A percentile compares a stretch with the other conserved stretches of the same genome.
These are phyloP conservation scores for Cinara cedri DNA, from an alignment of 2,888 invertebrate genomes.

Conservation along the genomic window DNA sequence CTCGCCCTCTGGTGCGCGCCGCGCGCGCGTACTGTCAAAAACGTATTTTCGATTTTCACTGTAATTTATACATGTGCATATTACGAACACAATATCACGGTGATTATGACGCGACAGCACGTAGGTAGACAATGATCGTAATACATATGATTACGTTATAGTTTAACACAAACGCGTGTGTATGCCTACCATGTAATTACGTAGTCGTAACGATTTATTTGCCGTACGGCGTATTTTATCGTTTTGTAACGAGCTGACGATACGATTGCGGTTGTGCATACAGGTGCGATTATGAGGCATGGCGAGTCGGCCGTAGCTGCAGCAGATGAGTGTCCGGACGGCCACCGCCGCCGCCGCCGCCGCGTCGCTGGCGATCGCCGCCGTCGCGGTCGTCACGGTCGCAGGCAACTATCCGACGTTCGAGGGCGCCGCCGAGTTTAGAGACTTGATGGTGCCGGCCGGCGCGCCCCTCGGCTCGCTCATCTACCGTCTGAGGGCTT, in stretches of 20 bases:
- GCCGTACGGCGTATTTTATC: too few species aligned
- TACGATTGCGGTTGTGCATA: neutral
- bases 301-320: constrained; percentile 10
- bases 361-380: constrained; percentile 38
- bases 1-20: too few species aligned
- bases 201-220: too few species aligned
- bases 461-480: constrained; percentile 83
- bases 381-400: constrained; percentile 60
- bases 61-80: too few species aligned
- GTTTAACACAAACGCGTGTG: too few species aligned
- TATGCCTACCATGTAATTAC: too few species aligned
- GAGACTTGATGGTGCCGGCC: constrained; percentile 80
- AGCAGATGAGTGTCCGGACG: constrained; percentile 39
- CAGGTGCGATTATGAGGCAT: constrained; percentile 54
- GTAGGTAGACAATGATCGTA: too few species aligned
- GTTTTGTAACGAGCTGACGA: neutral
- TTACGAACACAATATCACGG: too few species aligned
- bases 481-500: constrained; percentile 85
- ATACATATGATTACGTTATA: too few species aligned
- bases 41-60: too few species aligned
- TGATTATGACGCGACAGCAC: too few species aligned
- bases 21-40: too few species aligned
- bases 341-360: neutral
- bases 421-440: constrained; percentile 83
- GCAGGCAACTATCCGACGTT: constrained; percentile 76